Base-by-base conservation (phyloP, 2,888 invertebrate genomes). In the Ormyrus pomaceus region DNA sequence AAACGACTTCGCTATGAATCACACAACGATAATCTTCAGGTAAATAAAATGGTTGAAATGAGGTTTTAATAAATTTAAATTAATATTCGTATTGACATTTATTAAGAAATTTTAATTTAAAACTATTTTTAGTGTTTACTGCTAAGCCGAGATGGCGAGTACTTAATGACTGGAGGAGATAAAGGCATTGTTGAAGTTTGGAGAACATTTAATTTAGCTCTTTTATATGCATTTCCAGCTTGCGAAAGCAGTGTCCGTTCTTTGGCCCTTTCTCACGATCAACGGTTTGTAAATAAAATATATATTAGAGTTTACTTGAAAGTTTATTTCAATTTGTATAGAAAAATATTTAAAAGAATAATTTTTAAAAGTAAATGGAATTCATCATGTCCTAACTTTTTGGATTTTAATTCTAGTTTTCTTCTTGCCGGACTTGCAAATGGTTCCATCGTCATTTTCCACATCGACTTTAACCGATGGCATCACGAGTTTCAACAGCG, bases 381-480 rank as follows among this genome's bases (percentile, higher is more conserved):
- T 34, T 34, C 34, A 34, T 34, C 4, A 34, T 34, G 34, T 4
- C 34, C 4, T 34, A 34, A 34, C 4, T 34, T 34, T 34, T 34
- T 34, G 34, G 4, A 34, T 34, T 77, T 58, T 5, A 56, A 64
- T 77, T 68, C 11, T 92, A 99, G 98, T 91, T 99, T 98, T 93
- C 93, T 99, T 85, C 92, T 99, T 88, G 99, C 99, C 86, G 99
- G 99, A 75, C 93, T 99, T 79, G 97, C 98, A 79, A 97, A 99
- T 85, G 99, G 99, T 74, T 98, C 99, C 74, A 95, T 99, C 85
- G 97, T 99, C 82, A 98, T 99, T 87, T 99, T 99, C 93, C 99
- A 99, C 93, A 98, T 99, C 91, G 99, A 99, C 92, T 99, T 99
- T 93, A 99, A 99, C 92, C 94, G 97, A 89, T 98, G 98, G 98